Base-by-base conservation (phyloP, 23 tunicate genomes). In the Trididemnum clinides region DNA sequence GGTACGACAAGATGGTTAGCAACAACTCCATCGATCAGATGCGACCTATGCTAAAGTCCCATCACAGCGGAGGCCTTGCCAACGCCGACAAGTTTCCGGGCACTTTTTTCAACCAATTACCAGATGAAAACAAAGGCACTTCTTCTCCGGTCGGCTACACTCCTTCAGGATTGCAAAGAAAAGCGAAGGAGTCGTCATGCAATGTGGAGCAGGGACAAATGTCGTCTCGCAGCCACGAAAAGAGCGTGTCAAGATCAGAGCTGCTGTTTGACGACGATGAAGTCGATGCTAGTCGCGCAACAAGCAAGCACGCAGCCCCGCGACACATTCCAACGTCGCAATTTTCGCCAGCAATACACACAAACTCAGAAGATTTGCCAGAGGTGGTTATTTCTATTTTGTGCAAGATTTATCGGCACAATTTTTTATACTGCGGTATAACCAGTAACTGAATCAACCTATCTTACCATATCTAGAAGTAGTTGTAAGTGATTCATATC, bases 61-160 rank as follows among this genome's bases (percentile, higher is more conserved):
- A 44, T 54, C 34, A 44, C 39, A 50, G 54, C 51, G 19, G 12
- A 50, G 64, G 30, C 15, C 27, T 35, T 26, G 64, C 22, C 21
- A 2, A 5, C 77, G 30, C 19, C 18, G 83, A 78, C 28, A 78
- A 78, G 30, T 78, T 78, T 26, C 66, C 83, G 10, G 83, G 83
- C 2, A 66, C 83, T 2, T 3, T 36, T 20, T 0, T 64, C 49
- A 85, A 83, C 39, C 51, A 64, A 15, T 20, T 33, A 19, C 1
- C 29, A 10, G 44, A 77, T 15, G 73, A 88, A 62, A 33, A 50
- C 31, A 7, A 30, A 19, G 2, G 10, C 31, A 29, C 75, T 5
- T 32, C 75, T 32, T 66, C 75, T n/a, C 75, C 75, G 36, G 39
- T 81, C 25, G 93, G 93, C 7, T 89, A 89, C 70, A 83, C 88